A percentile compares a stretch with the other conserved stretches of the same genome.
phyloP scores from a whole-genome alignment of 2,113 vertebrate species.

The Alosa alosa region DNA sequence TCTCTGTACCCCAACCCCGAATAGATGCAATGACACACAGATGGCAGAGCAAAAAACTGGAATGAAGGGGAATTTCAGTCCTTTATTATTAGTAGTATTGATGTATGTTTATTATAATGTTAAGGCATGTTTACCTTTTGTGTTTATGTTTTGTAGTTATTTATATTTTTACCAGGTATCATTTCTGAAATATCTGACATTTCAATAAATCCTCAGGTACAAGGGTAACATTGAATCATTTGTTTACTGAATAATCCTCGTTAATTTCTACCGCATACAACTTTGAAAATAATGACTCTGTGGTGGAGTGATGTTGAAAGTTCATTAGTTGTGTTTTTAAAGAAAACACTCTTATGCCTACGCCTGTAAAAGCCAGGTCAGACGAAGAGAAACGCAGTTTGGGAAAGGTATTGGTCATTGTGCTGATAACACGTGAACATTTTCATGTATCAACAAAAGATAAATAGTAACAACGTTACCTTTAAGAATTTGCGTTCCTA shows the following conservation, averaged over 20 bases:
- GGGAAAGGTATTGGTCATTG: background rate
- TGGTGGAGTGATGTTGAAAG: no score
- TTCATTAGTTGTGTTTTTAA: no score
- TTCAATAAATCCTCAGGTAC: background rate
- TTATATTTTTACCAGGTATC: background rate
- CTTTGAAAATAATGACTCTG: no score
- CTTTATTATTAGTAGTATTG: conserved; percentile 2
- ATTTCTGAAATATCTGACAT: background rate
- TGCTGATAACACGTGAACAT: background rate
- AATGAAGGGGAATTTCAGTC: conserved; percentile 13
- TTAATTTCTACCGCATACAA: no score
- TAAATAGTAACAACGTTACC: no score
- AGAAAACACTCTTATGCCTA: no score
- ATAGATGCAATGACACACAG: conserved; percentile 39
- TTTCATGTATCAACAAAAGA: background rate
- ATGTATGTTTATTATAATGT: background rate
- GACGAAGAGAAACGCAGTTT: background rate
- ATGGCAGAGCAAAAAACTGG: conserved; percentile 40
- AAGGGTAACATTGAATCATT: background rate
- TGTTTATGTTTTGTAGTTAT: background rate
- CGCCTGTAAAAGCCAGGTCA: no score
- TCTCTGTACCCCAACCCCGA: conserved; percentile 4
- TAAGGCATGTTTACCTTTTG: background rate
- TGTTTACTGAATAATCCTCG: no score
- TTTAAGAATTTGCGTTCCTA: background rate